Evolutionary conservation across 2,888 invertebrate species (phyloP).

Genomic region (Ethmia dodecea): DNA sequence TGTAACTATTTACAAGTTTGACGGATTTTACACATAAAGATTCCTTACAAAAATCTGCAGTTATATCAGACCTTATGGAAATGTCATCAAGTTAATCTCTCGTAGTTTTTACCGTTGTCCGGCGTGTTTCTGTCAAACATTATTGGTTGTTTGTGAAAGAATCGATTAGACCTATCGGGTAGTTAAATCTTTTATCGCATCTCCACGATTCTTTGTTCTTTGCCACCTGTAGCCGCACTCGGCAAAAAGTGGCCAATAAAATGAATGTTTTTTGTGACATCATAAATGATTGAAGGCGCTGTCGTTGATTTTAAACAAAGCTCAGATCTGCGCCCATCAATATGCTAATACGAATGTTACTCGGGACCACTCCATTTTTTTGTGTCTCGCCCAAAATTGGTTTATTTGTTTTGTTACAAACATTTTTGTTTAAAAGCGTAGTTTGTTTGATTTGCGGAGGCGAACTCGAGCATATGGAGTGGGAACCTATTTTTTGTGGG

Average conservation of each 20-base stretch:
- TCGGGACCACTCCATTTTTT: conserved; percentile 47
- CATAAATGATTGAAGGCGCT: conserved; percentile 70
- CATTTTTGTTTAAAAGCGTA: conserved; percentile 57
- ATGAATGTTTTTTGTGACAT: conserved; percentile 51
- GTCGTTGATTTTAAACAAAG: conserved; percentile 76
- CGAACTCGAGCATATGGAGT: conserved; percentile 44
- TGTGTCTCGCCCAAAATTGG: conserved; percentile 59
- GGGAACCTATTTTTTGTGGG: conserved; percentile 4
- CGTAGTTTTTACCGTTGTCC: too few species aligned
- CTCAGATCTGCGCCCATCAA: conserved; percentile 68
- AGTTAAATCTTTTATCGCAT: neutral
- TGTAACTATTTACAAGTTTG: too few species aligned
- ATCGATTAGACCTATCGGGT: too few species aligned
- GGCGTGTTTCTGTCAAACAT: too few species aligned
- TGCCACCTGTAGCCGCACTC: conserved; percentile 54
- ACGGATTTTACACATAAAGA: too few species aligned
- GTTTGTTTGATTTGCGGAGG: conserved; percentile 62
- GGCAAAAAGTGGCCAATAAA: conserved; percentile 57
- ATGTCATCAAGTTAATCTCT: too few species aligned
- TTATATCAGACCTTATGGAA: too few species aligned
- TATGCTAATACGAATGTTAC: conserved; percentile 64
- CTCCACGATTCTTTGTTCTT: conserved; percentile 13
- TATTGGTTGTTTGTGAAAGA: too few species aligned
- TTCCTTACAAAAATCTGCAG: too few species aligned
- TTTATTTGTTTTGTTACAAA: conserved; percentile 72